Conservation (phyloP, 2,113 vertebrate genomes). For the Colius striatus region DNA sequence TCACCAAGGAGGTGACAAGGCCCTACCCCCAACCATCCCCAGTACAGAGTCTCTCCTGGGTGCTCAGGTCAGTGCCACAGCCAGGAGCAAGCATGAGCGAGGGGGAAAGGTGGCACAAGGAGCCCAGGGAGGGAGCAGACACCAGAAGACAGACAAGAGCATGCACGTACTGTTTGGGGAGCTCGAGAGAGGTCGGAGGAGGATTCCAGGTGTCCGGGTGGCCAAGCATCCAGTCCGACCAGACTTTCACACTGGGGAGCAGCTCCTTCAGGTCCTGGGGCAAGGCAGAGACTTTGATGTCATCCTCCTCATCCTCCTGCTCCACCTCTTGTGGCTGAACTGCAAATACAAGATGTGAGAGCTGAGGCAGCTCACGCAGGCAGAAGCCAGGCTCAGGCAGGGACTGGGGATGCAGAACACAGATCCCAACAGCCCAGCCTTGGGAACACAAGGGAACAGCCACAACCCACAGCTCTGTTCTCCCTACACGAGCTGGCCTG, state of each 20-base stretch:
- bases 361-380: neutral
- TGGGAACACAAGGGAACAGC: neutral
- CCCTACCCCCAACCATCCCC: neutral
- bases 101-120: neutral
- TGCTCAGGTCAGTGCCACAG: neutral
- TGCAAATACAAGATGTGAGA: slow-evolving; percentile 70
- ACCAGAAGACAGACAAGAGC: neutral
- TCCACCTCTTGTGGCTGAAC: slow-evolving; percentile 72
- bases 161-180: slow-evolving; percentile 79
- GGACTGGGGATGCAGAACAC: neutral
- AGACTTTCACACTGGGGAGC: slow-evolving; percentile 95
- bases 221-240: slow-evolving; percentile 99
- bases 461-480: neutral
- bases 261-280: slow-evolving; percentile 89
- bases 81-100: neutral
- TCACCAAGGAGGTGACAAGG: neutral
- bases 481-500: accelerated
- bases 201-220: slow-evolving; percentile 97
- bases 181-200: slow-evolving; percentile 83
- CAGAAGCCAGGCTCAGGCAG: neutral
- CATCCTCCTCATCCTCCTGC: slow-evolving; percentile 78
- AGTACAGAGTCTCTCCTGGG: neutral
- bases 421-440: neutral
- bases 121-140: neutral
- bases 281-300: slow-evolving; percentile 90